Evolutionary conservation across 2,797 vertebrate genomes (phyloP).

Genomic region (Lepus oiostolus): DNA sequence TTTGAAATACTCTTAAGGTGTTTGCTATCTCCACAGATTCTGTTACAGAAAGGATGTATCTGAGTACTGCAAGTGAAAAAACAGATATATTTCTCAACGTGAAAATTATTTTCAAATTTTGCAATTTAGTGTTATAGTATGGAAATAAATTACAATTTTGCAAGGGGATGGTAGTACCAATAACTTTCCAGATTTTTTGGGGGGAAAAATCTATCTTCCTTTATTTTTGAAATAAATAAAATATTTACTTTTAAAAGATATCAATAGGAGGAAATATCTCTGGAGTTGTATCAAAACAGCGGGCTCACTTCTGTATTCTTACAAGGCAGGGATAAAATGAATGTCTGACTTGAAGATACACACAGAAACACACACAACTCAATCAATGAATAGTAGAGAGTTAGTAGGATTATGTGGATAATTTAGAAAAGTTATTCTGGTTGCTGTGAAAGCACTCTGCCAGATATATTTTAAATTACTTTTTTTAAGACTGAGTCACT

Average conservation of each 20-base stretch:
- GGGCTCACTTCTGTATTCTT: not conserved
- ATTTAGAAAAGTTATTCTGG: conserved; percentile 2
- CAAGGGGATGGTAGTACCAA: not conserved
- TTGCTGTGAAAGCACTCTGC: not conserved
- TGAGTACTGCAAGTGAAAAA: not conserved
- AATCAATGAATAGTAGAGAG: not conserved
- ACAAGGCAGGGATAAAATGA: not conserved
- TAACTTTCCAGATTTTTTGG: not conserved
- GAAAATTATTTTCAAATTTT: not conserved
- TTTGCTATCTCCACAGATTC: not conserved
- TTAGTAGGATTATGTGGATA: not conserved
- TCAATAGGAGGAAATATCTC: not conserved
- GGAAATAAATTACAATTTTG: not conserved
- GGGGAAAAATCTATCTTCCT: not conserved
- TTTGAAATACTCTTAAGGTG: conserved; percentile 53
- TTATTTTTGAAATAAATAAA: conserved; percentile 45
- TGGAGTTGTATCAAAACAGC: not conserved
- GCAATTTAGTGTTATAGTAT: not conserved
- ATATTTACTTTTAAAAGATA: not conserved
- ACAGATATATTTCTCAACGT: not conserved
- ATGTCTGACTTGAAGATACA: not conserved
- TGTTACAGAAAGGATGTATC: not conserved
- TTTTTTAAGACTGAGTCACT: not conserved
- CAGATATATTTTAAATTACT: not conserved
- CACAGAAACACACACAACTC: not conserved